Evolutionary conservation across 2,113 vertebrate genomes (phyloP).

Genomic region (Phoxinus phoxinus): DNA sequence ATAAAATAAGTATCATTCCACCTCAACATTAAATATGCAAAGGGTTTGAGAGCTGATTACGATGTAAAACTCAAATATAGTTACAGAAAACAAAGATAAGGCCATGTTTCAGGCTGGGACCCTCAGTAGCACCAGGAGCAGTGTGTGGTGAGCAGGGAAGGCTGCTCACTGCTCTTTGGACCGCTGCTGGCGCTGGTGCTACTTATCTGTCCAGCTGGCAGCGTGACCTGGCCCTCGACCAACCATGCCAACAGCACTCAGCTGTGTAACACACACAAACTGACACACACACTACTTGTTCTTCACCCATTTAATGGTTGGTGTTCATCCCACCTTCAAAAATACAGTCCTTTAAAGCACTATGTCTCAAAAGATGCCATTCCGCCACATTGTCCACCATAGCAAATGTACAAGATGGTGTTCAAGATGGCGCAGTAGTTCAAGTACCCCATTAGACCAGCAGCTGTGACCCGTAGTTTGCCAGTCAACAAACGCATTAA

Average conservation of each 20-base stretch:
- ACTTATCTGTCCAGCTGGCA: slow-evolving; percentile 60
- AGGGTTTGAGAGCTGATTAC: background rate
- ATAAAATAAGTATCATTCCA: background rate
- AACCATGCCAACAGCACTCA: slow-evolving; percentile 61
- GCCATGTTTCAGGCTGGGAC: slow-evolving; percentile 67
- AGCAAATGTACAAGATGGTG: slow-evolving; percentile 31
- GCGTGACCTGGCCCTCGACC: slow-evolving; percentile 4
- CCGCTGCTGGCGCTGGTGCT: slow-evolving; percentile 64
- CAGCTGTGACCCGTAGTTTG: slow-evolving; percentile 22
- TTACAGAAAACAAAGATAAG: background rate
- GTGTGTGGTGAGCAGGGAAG: slow-evolving; percentile 60
- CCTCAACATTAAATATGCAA: background rate
- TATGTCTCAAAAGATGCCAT: background rate
- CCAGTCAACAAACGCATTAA: slow-evolving; percentile 19
- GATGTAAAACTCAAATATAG: background rate
- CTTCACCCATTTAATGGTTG: slow-evolving; percentile 23
- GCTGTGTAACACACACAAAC: slow-evolving; percentile 59
- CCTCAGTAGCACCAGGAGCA: slow-evolving; percentile 72
- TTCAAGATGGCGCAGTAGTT: slow-evolving; percentile 21
- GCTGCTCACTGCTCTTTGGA: slow-evolving; percentile 65
- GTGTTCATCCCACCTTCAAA: slow-evolving; percentile 42
- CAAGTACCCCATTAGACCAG: slow-evolving; percentile 38
- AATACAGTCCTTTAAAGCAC: background rate
- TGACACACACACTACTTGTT: slow-evolving; percentile 15
- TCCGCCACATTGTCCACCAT: slow-evolving; percentile 11